Evolutionary conservation across 2,888 invertebrate genomes (phyloP), one percentile per base, ranked within the genome.

Genomic region (Serrognathus titanus): DNA sequence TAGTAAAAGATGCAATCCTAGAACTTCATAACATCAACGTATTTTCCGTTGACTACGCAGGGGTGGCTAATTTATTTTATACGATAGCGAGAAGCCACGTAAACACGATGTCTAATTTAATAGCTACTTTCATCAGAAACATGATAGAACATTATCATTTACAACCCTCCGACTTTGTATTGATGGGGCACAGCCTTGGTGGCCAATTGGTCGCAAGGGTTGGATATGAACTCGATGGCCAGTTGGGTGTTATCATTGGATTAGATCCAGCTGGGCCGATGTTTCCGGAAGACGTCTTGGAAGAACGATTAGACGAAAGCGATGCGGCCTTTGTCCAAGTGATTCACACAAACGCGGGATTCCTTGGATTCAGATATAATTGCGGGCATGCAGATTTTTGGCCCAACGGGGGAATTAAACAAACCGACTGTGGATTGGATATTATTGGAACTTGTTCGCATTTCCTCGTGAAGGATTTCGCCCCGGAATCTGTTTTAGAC

Each of bases 271-370:
- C 74, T 13, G 59, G 58, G 16, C 71, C 70, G 4, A 47, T 66
- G 4, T 72, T 71, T 53, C 48, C 60, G 1, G 7, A 37, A 1
- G 88, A 89, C 84, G 86, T 87, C 1, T 81, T 81, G n/a, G 81
- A 83, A 51, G 85, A 91, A 1, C 81, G 92, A 10, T 79, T 93
- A 1, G 91, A 92, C 71, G 86, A 87, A 2, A 80, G 83, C 0
- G 92, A 92, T 69, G 92, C 92, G 0, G 80, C 83, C 63, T 85
- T 91, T 65, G 92, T 92, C 2, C 92, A 93, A 72, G 88, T 89
- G 58, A 90, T 92, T 68, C 92, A 92, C 72, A 90, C 92, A 0
- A 90, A 92, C 72, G 90, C 53, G 13, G 59, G 59, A 11, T 55
- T 56, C 12, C 39, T 59, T 11, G 59, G 59, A 6, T 56, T 46